phyloP scores from a whole-genome alignment of 2,888 invertebrate genomes.

The Philereme vetulata region DNA sequence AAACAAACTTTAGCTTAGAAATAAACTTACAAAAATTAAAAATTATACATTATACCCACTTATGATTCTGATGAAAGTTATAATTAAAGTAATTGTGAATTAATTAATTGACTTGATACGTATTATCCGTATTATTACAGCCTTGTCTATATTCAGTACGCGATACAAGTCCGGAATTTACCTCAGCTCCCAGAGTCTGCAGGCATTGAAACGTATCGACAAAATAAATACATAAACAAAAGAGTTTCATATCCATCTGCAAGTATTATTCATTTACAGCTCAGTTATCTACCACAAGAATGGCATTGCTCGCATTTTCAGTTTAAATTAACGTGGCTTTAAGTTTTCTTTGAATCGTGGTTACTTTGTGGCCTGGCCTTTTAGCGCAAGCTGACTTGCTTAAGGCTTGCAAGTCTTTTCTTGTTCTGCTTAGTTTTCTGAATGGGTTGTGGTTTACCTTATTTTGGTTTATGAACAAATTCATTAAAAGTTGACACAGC shows the following conservation, averaged over 20 bases:
- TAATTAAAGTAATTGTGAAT: no score
- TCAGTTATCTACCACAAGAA: constrained; percentile 13
- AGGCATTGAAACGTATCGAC: no score
- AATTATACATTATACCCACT: no score
- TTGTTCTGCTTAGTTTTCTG: constrained; percentile 17
- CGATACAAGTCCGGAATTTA: no score
- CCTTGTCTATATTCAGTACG: no score
- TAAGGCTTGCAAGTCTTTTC: constrained; percentile 10
- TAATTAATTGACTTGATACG: no score
- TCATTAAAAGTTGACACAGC: constrained; percentile 3
- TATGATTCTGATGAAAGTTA: no score
- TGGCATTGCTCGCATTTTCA: constrained; percentile 15
- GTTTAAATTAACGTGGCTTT: constrained; percentile 23
- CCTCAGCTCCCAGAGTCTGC: no score
- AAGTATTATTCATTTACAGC: constrained; percentile 3
- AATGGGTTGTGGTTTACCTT: constrained; percentile 6
- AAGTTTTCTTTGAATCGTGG: constrained; percentile 19
- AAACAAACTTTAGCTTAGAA: no score
- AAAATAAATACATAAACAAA: background rate
- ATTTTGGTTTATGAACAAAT: constrained; percentile 10
- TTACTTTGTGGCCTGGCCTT: constrained; percentile 17
- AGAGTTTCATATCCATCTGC: constrained; percentile 7
- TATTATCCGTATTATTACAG: no score
- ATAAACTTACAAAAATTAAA: no score
- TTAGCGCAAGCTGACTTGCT: constrained; percentile 8